Conservation (phyloP, 2,113 vertebrate species). For the Gobius niger region DNA sequence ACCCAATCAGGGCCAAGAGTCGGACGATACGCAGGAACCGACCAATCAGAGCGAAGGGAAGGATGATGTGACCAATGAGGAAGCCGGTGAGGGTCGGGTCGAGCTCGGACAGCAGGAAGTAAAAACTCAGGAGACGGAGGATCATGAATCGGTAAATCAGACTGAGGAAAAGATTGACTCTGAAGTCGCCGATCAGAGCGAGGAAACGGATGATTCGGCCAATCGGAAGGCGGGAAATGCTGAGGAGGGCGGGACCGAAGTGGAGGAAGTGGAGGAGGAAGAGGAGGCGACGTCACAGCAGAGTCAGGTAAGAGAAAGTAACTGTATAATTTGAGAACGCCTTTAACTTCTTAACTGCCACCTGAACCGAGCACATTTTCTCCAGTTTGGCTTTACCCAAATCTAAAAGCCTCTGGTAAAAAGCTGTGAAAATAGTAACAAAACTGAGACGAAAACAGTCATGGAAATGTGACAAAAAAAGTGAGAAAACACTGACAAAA, state of each 20-base stretch:
- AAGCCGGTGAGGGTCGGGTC: background rate
- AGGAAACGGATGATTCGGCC: background rate
- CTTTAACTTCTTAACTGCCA: too few relatives aligned
- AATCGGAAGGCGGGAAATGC: background rate
- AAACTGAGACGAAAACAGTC: too few relatives aligned
- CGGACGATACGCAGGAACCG: background rate
- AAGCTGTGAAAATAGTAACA: too few relatives aligned
- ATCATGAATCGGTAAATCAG: background rate
- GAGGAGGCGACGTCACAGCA: background rate
- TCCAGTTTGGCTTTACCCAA: too few relatives aligned
- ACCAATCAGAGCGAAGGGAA: background rate
- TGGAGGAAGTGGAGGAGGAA: rapidly evolving
- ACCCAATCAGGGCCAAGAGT: background rate
- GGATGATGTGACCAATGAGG: background rate
- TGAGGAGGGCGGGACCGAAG: background rate
- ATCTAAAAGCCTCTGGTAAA: too few relatives aligned
- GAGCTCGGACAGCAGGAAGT: background rate
- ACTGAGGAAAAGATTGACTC: background rate
- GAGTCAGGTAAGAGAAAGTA: conserved; percentile 38
- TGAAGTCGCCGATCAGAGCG: background rate
- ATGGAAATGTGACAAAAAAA: too few relatives aligned
- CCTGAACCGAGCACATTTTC: too few relatives aligned
- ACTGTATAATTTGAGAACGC: too few relatives aligned
- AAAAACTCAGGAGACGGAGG: background rate
- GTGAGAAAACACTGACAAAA: too few relatives aligned